A percentile compares a stretch with the other conserved stretches of the same genome.
Evolutionary conservation across 2,113 vertebrate genomes (phyloP).

Genomic region (Alosa alosa): DNA sequence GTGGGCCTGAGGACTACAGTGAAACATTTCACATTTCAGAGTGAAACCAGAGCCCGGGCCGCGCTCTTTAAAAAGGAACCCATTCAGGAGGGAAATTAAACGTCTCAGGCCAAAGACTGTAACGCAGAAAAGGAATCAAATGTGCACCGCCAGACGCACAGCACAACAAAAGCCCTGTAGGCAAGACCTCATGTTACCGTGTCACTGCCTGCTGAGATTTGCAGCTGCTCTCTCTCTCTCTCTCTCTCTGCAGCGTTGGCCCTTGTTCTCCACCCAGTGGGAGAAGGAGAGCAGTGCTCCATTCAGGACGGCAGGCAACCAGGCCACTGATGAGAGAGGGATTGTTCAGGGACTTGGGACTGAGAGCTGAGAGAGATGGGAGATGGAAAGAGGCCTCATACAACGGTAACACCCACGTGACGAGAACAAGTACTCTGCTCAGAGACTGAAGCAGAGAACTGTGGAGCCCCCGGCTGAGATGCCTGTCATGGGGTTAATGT

Average conservation of each 20-base stretch:
- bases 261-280: background rate
- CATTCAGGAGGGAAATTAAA: slow-evolving; percentile 18
- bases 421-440: background rate
- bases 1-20: background rate
- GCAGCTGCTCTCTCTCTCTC: background rate
- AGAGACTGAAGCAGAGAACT: background rate
- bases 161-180: slow-evolving; percentile 9
- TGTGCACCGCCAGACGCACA: background rate
- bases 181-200: background rate
- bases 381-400: background rate
- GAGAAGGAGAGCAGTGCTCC: background rate
- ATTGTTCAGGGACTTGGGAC: slow-evolving; percentile 5
- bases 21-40: background rate
- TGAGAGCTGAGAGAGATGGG: background rate
- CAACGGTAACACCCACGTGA: background rate
- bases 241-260: background rate
- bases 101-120: background rate
- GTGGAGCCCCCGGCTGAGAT: background rate
- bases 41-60: background rate
- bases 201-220: background rate
- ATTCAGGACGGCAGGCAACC: background rate
- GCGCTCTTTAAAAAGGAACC: background rate
- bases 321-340: background rate
- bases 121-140: slow-evolving; percentile 1
- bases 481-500: slow-evolving; percentile 13